phyloP scores from a whole-genome alignment of 2,797 vertebrate genomes.

The Apogon hyalosoma region DNA sequence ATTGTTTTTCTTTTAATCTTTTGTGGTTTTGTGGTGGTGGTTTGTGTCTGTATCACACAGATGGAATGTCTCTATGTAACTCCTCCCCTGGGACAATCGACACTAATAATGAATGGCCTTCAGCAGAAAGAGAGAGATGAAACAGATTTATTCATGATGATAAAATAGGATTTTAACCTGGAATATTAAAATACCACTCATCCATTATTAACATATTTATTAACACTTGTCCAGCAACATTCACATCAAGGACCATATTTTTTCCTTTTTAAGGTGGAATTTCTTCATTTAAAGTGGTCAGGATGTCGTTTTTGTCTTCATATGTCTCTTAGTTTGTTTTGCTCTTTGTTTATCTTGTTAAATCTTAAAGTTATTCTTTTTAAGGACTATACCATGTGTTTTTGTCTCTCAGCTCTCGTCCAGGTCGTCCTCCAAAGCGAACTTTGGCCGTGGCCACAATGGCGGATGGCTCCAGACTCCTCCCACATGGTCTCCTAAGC shows the following conservation, averaged over 20 bases:
- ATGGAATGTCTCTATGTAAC: conserved; percentile 48
- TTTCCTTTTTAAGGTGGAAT: neutral
- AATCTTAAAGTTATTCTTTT: neutral
- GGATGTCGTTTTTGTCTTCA: neutral
- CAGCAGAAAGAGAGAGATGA: conserved; percentile 20
- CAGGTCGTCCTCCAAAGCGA: conserved; percentile 56
- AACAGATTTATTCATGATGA: conserved; percentile 26
- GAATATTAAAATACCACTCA: conserved; percentile 11
- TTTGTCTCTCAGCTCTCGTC: conserved; percentile 48
- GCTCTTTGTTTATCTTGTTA: too few species aligned
- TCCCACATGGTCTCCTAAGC: conserved; percentile 46
- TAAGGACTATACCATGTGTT: neutral
- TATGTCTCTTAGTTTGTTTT: too few species aligned
- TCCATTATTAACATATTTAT: too few species aligned
- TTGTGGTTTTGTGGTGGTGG: too few species aligned
- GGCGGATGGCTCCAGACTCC: conserved; percentile 43
- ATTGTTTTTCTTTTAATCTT: too few species aligned
- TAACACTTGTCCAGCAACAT: too few species aligned
- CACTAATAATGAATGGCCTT: conserved; percentile 11
- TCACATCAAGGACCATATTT: too few species aligned
- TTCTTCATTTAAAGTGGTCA: neutral
- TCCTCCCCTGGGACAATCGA: conserved; percentile 33
- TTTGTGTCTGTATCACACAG: neutral
- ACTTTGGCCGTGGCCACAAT: conserved; percentile 38
- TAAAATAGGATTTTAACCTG: conserved; percentile 20